A percentile compares a stretch with the other conserved stretches of the same genome.
These are phyloP conservation scores for Rhopilema esculentum DNA, from an alignment of 30 jellyfish, hydroid and myxozoan genomes.

Conservation along the genomic window DNA sequence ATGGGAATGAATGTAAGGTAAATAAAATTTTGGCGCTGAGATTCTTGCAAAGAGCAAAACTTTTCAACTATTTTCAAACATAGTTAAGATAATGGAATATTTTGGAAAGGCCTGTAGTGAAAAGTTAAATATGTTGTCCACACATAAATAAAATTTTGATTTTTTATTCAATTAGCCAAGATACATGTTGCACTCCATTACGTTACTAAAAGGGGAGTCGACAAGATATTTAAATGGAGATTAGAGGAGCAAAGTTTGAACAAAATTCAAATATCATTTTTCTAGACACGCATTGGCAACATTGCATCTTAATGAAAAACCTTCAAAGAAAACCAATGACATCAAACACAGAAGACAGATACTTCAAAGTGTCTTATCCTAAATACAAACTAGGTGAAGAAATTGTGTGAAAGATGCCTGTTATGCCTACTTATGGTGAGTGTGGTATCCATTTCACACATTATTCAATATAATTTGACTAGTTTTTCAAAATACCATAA, in stretches of 20 bases:
- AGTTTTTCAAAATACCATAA: background rate
- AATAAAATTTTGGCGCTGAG: background rate
- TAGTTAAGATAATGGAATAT: background rate
- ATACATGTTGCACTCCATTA: background rate
- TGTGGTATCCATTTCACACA: background rate
- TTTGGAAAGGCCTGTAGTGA: background rate
- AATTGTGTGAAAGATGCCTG: constrained; percentile 13
- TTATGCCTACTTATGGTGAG: constrained; percentile 21
- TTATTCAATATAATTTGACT: background rate
- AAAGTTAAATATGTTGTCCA: background rate
- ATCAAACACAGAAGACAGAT: constrained; percentile 5
- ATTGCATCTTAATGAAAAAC: constrained; percentile 26
- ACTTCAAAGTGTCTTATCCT: constrained; percentile 13
- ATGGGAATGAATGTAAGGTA: constrained; percentile 21
- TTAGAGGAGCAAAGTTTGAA: background rate
- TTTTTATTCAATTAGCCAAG: background rate
- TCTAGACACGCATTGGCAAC: constrained; percentile 14
- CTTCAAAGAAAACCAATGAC: background rate
- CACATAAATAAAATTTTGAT: background rate
- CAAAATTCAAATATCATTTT: background rate
- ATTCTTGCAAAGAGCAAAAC: background rate
- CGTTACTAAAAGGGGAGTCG: background rate
- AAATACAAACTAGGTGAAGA: constrained; percentile 33
- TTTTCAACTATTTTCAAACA: background rate
- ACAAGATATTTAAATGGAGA: background rate